These are phyloP conservation scores for Pyrocephalus nanus DNA, from an alignment of 2,797 vertebrate genomes.

Conservation along the genomic window DNA sequence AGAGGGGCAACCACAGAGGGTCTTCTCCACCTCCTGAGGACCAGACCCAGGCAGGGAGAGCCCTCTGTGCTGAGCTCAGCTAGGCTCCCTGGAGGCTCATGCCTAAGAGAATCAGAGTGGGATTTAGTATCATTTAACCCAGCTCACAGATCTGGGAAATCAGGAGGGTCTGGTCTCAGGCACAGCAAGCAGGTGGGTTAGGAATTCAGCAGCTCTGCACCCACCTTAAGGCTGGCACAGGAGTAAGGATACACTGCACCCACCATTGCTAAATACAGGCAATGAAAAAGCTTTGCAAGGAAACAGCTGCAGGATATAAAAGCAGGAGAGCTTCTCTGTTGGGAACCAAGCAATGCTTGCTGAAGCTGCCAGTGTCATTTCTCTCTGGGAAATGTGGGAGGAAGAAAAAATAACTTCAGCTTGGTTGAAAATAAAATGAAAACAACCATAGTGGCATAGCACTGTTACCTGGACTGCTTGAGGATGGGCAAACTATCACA, in stretches of 20 bases:
- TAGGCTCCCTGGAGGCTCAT: neutral
- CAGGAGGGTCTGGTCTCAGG: neutral
- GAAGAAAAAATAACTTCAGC: neutral
- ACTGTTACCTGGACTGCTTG: neutral
- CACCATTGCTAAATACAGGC: neutral
- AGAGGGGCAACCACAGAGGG: neutral
- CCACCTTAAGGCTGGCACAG: neutral
- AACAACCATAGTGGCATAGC: rapidly evolving
- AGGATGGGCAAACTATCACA: neutral
- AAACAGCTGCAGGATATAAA: neutral
- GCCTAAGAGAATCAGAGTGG: rapidly evolving
- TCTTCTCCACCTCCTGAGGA: neutral
- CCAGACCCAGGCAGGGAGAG: neutral
- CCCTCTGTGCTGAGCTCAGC: neutral
- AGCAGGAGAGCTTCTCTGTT: neutral
- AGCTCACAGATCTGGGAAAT: neutral
- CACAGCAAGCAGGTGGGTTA: neutral
- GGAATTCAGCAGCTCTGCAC: neutral
- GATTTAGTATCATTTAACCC: neutral
- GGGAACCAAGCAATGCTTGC: neutral
- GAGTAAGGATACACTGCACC: neutral
- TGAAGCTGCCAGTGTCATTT: neutral
- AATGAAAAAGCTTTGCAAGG: neutral
- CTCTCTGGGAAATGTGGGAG: neutral
- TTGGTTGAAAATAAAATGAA: neutral